Evolutionary conservation across 2,888 invertebrate species (phyloP).

Genomic region (Caenorhabditis sp.): DNA sequence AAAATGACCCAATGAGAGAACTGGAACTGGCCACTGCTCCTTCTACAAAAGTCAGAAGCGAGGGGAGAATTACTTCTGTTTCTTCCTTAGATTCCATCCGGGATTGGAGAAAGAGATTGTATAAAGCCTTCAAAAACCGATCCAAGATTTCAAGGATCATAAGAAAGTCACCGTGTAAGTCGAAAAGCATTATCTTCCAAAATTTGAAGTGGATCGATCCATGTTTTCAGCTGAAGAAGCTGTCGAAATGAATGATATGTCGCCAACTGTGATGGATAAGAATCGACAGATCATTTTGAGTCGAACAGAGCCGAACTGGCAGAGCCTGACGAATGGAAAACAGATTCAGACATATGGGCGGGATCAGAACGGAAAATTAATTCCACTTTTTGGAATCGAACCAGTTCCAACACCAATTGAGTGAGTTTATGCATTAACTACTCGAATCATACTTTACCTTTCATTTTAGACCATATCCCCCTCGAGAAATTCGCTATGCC

Average conservation of each 20-base stretch:
- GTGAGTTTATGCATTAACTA: too few relatives aligned
- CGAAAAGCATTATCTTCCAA: not conserved
- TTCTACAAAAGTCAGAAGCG: conserved; percentile 50
- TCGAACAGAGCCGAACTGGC: conserved; percentile 62
- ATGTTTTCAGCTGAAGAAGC: conserved; percentile 43
- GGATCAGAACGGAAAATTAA: conserved; percentile 62
- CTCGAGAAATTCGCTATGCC: conserved; percentile 51
- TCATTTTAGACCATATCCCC: conserved; percentile 60
- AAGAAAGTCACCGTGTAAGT: conserved; percentile 41
- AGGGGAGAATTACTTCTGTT: conserved; percentile 50
- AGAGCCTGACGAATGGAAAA: conserved; percentile 31
- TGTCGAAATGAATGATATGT: conserved; percentile 56
- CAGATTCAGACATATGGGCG: conserved; percentile 64
- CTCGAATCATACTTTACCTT: too few relatives aligned
- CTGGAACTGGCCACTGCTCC: conserved; percentile 23
- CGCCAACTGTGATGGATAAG: conserved; percentile 63
- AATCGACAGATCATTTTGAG: conserved; percentile 66
- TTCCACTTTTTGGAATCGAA: conserved; percentile 45
- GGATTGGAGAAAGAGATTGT: conserved; percentile 76
- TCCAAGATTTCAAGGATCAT: conserved; percentile 51
- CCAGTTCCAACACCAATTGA: conserved; percentile 37
- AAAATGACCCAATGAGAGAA: conserved; percentile 20
- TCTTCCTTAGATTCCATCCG: conserved; percentile 66
- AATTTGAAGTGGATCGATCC: not conserved
- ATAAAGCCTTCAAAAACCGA: conserved; percentile 74